Percentiles rank a stretch among this genome's conserved stretches.
These are phyloP conservation scores for Neodiprion lecontei DNA, from an alignment of 1,140 invertebrate species.

Conservation along the genomic window DNA sequence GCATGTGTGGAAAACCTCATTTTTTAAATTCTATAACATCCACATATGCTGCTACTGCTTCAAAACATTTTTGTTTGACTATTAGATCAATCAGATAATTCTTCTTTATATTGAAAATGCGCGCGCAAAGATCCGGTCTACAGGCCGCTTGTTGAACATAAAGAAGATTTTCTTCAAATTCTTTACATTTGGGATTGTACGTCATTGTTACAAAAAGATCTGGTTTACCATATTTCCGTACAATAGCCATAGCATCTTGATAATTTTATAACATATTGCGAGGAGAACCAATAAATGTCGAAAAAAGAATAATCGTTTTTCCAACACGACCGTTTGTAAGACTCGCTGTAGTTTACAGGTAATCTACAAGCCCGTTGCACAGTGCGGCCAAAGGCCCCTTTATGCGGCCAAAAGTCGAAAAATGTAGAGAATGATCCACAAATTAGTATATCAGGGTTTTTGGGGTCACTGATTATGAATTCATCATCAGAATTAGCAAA, in stretches of 20 bases:
- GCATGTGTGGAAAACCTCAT: constrained; percentile 56
- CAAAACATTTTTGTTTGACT: constrained; percentile 36
- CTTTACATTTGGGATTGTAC: constrained; percentile 54
- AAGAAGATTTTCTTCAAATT: constrained; percentile 44
- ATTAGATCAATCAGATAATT: constrained; percentile 25
- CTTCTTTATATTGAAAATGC: constrained; percentile 32
- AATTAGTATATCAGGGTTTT: too few relatives aligned
- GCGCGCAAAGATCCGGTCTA: constrained; percentile 40
- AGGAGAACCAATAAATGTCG: constrained; percentile 51
- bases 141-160: constrained; percentile 38
- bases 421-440: too few relatives aligned
- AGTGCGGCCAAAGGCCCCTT: background rate
- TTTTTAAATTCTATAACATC: constrained; percentile 62
- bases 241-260: constrained; percentile 63
- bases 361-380: constrained; percentile 23
- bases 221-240: constrained; percentile 53
- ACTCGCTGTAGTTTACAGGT: constrained; percentile 23
- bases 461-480: background rate
- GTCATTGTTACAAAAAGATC: constrained; percentile 48
- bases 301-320: constrained; percentile 55
- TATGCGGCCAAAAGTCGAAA: too few relatives aligned
- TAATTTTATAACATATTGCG: constrained; percentile 58
- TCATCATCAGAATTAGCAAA: too few relatives aligned
- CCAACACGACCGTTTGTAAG: constrained; percentile 46
- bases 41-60: constrained; percentile 43